Percentiles rank a stretch among this genome's conserved stretches.
phyloP scores from a whole-genome alignment of 2,888 invertebrate genomes.

The Trimorus sp. region DNA sequence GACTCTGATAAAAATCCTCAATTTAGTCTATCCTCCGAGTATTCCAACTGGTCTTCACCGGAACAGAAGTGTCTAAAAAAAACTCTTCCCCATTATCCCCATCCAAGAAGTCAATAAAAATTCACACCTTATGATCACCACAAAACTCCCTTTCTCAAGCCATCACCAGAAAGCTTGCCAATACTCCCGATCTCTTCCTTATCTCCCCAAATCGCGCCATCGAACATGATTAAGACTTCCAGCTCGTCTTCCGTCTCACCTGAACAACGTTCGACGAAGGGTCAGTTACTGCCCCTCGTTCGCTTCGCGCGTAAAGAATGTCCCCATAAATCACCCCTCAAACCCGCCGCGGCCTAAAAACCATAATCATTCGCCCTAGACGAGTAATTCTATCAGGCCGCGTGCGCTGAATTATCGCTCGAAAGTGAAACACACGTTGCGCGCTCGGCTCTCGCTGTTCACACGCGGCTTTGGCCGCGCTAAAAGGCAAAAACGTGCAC shows the following conservation, averaged over 20 bases:
- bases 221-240: constrained; percentile 22
- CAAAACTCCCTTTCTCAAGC: too few relatives aligned
- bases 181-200: not conserved
- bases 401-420: constrained; percentile 46
- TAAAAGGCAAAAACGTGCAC: constrained; percentile 32
- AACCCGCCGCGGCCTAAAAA: constrained; percentile 31
- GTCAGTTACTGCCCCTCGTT: constrained; percentile 14
- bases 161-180: not conserved
- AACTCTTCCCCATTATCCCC: too few relatives aligned
- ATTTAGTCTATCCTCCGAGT: too few relatives aligned
- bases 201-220: constrained; percentile 1
- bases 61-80: too few relatives aligned
- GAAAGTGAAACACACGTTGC: constrained; percentile 51
- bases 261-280: not conserved
- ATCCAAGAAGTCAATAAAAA: too few relatives aligned
- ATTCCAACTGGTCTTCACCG: too few relatives aligned
- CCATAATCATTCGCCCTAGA: constrained; percentile 48
- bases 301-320: constrained; percentile 18
- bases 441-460: constrained; percentile 21
- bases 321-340: constrained; percentile 35
- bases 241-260: not conserved
- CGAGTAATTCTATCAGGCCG: constrained; percentile 46
- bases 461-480: constrained; percentile 23
- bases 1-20: too few relatives aligned
- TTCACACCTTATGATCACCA: too few relatives aligned